Evolutionary conservation across 2,888 invertebrate species (phyloP).

Genomic region (Eristalis intricaria): DNA sequence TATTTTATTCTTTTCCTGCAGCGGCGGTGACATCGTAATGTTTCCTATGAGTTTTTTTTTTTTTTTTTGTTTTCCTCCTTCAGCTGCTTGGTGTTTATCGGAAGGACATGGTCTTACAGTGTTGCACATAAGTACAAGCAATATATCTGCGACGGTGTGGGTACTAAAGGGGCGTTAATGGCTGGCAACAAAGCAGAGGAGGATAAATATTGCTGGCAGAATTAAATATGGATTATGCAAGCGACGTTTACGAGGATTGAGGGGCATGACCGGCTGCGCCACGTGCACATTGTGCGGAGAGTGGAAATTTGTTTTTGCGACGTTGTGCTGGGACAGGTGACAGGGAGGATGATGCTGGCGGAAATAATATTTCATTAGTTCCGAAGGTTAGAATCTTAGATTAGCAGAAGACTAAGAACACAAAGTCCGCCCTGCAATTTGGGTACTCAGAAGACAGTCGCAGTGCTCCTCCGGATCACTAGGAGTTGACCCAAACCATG

Average conservation of each 20-base stretch:
- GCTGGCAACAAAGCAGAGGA: neutral
- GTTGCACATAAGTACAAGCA: slow-evolving; percentile 1
- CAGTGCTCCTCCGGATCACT: too few relatives aligned
- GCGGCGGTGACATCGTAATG: neutral
- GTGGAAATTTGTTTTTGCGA: neutral
- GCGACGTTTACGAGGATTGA: neutral
- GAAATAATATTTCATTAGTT: too few relatives aligned
- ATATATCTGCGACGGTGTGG: slow-evolving; percentile 8
- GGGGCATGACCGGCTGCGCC: neutral
- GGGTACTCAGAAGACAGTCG: too few relatives aligned
- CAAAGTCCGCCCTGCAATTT: too few relatives aligned
- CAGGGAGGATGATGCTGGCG: too few relatives aligned
- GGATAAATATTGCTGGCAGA: slow-evolving; percentile 22
- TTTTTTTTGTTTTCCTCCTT: neutral
- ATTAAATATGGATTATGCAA: neutral
- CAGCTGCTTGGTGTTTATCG: neutral
- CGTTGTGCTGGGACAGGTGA: too few relatives aligned
- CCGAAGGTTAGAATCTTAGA: too few relatives aligned
- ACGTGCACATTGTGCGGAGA: neutral
- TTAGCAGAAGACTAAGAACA: too few relatives aligned
- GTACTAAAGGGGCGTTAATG: slow-evolving; percentile 21
- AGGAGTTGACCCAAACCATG: too few relatives aligned
- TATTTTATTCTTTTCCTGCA: neutral
- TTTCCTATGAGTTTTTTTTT: neutral
- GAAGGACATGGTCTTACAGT: neutral